Evolutionary conservation across 2,888 invertebrate species (phyloP).

Genomic region (Belgica antarctica): DNA sequence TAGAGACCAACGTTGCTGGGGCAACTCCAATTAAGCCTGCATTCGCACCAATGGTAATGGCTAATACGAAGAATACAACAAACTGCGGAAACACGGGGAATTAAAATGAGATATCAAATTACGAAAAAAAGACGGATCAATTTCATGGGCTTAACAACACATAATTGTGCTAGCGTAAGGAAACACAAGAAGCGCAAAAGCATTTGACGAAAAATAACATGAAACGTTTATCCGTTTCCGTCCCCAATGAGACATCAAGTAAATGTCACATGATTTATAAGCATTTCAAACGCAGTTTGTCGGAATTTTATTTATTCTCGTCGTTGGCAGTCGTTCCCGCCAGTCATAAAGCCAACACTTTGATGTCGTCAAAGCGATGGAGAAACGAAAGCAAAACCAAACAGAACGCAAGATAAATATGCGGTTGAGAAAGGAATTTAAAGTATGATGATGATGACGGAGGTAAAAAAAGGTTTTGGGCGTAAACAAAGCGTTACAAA

Average conservation of each 20-base stretch:
- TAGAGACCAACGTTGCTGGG: constrained; percentile 12
- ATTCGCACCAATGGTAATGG: neutral
- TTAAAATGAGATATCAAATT: neutral
- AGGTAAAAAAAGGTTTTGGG: constrained; percentile 2
- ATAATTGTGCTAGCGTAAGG: neutral
- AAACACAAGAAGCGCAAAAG: neutral
- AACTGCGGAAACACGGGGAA: no score
- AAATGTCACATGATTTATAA: constrained; percentile 6
- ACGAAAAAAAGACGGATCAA: constrained; percentile 2
- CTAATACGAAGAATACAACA: constrained; percentile 4
- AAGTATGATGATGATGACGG: neutral
- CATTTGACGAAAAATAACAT: neutral
- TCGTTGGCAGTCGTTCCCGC: no score
- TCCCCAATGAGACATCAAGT: neutral
- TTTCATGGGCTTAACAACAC: neutral
- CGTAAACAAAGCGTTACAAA: neutral
- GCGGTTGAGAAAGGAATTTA: constrained; percentile 1
- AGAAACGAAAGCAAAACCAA: neutral
- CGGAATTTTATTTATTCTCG: neutral
- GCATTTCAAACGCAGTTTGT: constrained; percentile 13
- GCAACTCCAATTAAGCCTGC: constrained; percentile 19
- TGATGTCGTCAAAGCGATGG: constrained; percentile 7
- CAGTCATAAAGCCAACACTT: no score
- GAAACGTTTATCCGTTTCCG: constrained; percentile 4
- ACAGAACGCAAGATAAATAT: neutral